A percentile compares a stretch with the other conserved stretches of the same genome.
Evolutionary conservation across 1,140 invertebrate species (phyloP).

Genomic region (Copidosoma floridanum): DNA sequence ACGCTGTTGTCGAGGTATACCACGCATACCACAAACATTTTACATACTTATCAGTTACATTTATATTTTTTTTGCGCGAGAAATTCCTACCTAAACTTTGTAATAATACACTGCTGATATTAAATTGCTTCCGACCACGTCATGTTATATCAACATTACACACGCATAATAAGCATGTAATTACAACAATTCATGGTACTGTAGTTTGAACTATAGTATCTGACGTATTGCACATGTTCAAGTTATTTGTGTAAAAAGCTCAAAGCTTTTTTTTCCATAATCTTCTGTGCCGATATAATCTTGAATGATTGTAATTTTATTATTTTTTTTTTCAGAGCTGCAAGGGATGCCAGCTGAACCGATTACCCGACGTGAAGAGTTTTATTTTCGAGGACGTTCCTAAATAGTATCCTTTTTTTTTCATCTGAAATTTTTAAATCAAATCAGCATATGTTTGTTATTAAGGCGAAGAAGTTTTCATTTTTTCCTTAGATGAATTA

Average conservation of each 20-base stretch:
- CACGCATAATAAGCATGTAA: no score
- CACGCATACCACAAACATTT: no score
- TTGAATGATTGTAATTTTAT: conserved; percentile 19
- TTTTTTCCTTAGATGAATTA: conserved; percentile 35
- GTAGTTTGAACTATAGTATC: no score
- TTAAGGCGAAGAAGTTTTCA: not conserved
- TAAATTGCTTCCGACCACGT: no score
- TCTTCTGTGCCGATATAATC: not conserved
- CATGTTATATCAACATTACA: no score
- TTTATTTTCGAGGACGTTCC: conserved; percentile 76
- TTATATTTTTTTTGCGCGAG: no score
- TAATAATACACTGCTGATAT: no score
- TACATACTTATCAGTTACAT: no score
- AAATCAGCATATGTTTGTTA: not conserved
- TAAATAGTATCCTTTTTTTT: conserved; percentile 61
- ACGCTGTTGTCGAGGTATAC: conserved; percentile 29
- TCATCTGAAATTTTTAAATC: not conserved
- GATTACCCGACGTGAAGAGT: conserved; percentile 70
- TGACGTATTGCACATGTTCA: not conserved
- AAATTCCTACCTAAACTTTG: no score
- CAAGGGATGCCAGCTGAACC: conserved; percentile 72
- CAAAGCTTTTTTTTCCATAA: not conserved
- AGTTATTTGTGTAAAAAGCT: not conserved
- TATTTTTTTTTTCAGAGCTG: conserved; percentile 67
- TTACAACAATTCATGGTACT: no score